phyloP scores from a whole-genome alignment of 2,113 vertebrate species.

The Platysternon megacephalum region DNA sequence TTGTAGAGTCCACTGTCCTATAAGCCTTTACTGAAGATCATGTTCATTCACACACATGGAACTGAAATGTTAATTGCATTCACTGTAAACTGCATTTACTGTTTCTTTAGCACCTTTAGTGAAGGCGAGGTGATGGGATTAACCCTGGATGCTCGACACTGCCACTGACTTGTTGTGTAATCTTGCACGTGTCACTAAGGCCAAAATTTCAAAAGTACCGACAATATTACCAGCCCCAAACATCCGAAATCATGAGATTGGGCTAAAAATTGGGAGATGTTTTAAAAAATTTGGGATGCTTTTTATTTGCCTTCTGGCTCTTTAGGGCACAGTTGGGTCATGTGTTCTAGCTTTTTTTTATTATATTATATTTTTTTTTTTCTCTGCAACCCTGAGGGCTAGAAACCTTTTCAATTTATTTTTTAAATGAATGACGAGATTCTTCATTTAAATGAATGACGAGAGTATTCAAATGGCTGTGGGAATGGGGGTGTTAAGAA shows the following conservation, averaged over 20 bases:
- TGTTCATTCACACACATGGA: not conserved
- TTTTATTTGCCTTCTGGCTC: not conserved
- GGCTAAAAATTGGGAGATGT: not conserved
- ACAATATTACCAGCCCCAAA: not conserved
- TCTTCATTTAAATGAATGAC: not conserved
- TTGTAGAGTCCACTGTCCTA: not conserved
- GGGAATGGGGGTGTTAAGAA: not conserved
- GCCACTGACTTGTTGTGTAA: not conserved
- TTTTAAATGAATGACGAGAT: not conserved
- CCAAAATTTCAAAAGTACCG: not conserved
- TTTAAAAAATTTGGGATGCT: not conserved
- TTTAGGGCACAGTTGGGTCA: not conserved
- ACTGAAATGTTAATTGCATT: not conserved
- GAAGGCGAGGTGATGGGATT: not conserved
- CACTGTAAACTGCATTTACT: not conserved
- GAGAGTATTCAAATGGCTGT: not conserved
- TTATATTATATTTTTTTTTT: no score
- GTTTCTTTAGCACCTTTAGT: not conserved
- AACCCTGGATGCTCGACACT: not conserved
- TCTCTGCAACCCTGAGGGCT: not conserved
- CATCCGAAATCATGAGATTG: not conserved
- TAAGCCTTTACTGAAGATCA: not conserved
- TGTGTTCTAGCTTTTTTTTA: not conserved
- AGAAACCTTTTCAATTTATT: not conserved
- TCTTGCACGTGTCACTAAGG: not conserved